Evolutionary conservation across 2,797 vertebrate genomes (phyloP).

Genomic region (Eulemur albifrons): DNA sequence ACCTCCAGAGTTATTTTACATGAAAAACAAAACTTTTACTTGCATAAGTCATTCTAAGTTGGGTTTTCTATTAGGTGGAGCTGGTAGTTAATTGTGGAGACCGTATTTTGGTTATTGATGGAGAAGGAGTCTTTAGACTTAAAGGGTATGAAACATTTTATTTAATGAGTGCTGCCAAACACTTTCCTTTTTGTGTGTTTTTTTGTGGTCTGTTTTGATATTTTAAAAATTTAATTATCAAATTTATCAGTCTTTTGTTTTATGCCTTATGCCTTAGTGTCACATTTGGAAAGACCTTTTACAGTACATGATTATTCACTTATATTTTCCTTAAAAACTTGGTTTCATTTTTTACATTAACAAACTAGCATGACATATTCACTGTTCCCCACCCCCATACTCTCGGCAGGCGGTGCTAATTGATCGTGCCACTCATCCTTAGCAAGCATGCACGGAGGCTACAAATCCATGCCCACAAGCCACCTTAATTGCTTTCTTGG

Average conservation of each 20-base stretch:
- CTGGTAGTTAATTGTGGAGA: constrained; percentile 7
- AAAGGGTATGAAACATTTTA: not conserved
- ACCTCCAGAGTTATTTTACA: not conserved
- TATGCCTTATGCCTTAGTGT: not conserved
- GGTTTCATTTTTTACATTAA: constrained; percentile 7
- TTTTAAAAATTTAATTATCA: not conserved
- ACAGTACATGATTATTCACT: not conserved
- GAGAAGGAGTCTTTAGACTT: not conserved
- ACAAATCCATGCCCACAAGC: not conserved
- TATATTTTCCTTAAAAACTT: not conserved
- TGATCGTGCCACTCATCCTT: not conserved
- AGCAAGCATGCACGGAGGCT: not conserved
- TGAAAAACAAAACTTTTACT: not conserved
- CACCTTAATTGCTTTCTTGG: constrained; percentile 12
- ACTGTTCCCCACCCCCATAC: not conserved
- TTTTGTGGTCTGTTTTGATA: not conserved
- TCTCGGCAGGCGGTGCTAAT: not conserved
- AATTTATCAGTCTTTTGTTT: not conserved
- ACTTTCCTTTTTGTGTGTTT: not conserved
- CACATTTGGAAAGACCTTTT: not conserved
- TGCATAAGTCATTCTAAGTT: not conserved
- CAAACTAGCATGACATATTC: not conserved
- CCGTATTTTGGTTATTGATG: not conserved
- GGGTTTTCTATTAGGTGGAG: not conserved
- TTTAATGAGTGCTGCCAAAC: not conserved